Evolutionary conservation across 2,113 vertebrate species (phyloP).

Genomic region (Centropus bengalensis): DNA sequence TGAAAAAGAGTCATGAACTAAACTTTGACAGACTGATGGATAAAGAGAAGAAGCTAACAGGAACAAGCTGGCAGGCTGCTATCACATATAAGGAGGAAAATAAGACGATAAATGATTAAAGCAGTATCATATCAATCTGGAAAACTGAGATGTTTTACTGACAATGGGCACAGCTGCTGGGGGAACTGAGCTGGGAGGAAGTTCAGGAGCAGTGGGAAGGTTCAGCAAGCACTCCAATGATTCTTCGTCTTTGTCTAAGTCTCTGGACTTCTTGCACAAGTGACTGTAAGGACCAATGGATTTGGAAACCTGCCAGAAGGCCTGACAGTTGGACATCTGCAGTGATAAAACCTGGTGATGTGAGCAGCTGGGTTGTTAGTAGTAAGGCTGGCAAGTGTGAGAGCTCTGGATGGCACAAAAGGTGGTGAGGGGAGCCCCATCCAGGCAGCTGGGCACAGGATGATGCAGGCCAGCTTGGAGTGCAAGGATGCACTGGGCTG

Average conservation of each 20-base stretch:
- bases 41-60: not conserved
- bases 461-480: not conserved
- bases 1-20: not conserved
- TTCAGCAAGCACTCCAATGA: not conserved
- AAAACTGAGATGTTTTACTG: not conserved
- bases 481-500: fast-evolving
- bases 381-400: not conserved
- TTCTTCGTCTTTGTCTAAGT: not conserved
- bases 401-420: not conserved
- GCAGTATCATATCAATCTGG: not conserved
- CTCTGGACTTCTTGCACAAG: not conserved
- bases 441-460: not conserved
- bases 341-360: not conserved
- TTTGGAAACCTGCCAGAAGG: not conserved
- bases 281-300: not conserved
- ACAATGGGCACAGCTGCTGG: not conserved
- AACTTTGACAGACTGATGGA: not conserved
- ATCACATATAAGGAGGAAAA: not conserved
- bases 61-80: not conserved
- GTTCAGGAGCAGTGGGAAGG: not conserved
- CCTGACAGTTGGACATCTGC: not conserved
- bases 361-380: not conserved
- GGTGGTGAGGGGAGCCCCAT: not conserved
- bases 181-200: not conserved
- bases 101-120: not conserved